Conservation (phyloP, 1,140 invertebrate genomes). For the Heterodera schachtii region DNA sequence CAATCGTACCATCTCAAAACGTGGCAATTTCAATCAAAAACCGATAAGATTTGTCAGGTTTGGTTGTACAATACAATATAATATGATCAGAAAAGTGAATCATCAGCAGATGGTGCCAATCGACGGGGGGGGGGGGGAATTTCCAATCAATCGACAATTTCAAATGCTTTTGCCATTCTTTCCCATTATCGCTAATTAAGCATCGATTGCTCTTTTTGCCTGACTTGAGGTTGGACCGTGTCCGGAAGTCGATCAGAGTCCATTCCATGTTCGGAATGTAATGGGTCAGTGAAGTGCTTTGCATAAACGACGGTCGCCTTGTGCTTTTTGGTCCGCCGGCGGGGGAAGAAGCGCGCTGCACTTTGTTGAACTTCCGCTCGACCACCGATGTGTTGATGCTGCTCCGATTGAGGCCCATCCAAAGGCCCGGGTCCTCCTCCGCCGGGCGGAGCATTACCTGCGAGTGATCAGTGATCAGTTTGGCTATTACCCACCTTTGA, state of each 20-base stretch:
- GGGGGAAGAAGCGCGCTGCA: neutral
- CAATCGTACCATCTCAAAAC: constrained; percentile 56
- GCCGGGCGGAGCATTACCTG: constrained; percentile 36
- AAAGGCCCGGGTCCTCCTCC: constrained; percentile 20
- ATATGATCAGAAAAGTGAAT: no score
- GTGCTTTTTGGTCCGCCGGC: neutral
- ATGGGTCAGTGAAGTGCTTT: constrained; percentile 45
- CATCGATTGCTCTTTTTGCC: neutral
- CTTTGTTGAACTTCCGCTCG: constrained; percentile 2
- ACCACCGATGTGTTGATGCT: neutral
- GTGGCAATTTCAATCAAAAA: no score
- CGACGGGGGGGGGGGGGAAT: no score
- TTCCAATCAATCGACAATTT: no score
- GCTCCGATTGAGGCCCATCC: neutral
- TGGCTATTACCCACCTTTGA: neutral
- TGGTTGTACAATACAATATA: no score
- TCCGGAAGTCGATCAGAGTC: constrained; percentile 59
- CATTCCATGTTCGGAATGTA: constrained; percentile 65
- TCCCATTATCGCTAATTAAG: no score
- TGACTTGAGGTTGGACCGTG: constrained; percentile 56
- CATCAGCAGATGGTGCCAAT: no score
- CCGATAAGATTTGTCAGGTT: no score
- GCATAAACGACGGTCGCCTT: constrained; percentile 9
- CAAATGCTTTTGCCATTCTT: no score
- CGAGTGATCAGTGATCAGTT: neutral